phyloP scores from a whole-genome alignment of 1,140 invertebrate species.

The Atopsyche davidsoni region DNA sequence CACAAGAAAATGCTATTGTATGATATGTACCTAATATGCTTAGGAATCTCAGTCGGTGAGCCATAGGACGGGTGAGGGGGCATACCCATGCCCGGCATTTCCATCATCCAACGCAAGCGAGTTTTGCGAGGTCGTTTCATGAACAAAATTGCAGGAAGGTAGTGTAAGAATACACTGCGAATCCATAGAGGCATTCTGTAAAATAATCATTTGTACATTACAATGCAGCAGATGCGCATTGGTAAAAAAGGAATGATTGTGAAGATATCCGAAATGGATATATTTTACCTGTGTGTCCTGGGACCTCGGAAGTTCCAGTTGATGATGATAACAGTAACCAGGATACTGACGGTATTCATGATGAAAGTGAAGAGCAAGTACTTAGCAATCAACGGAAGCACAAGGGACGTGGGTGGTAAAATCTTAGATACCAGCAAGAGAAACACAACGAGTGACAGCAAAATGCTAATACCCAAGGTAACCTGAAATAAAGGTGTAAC shows the following conservation, averaged over 20 bases:
- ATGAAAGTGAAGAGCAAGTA: constrained; percentile 99
- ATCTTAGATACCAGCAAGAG: constrained; percentile 98
- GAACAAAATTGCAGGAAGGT: constrained; percentile 76
- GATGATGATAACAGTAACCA: constrained; percentile 98
- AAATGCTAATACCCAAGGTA: constrained; percentile 95
- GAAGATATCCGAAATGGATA: too few relatives aligned
- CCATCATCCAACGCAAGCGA: constrained; percentile 92
- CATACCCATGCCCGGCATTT: constrained; percentile 81
- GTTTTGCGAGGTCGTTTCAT: constrained; percentile 92
- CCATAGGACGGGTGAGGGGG: constrained; percentile 70
- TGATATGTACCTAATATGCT: constrained; percentile 58
- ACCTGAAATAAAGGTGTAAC: constrained; percentile 50
- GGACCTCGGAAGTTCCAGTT: constrained; percentile 99
- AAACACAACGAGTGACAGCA: constrained; percentile 99
- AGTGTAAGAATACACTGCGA: constrained; percentile 87
- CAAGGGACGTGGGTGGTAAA: constrained; percentile 93
- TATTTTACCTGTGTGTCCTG: constrained; percentile 61
- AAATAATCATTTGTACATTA: constrained; percentile 12
- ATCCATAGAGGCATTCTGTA: constrained; percentile 91
- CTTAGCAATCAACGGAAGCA: constrained; percentile 94
- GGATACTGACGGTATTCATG: constrained; percentile 99
- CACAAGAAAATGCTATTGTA: too few relatives aligned
- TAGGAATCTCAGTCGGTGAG: constrained; percentile 71
- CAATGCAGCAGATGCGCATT: too few relatives aligned
- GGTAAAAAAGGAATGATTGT: too few relatives aligned